Base-by-base conservation (phyloP, 2,113 vertebrate genomes). In the Petrocephalus zakoni region DNA sequence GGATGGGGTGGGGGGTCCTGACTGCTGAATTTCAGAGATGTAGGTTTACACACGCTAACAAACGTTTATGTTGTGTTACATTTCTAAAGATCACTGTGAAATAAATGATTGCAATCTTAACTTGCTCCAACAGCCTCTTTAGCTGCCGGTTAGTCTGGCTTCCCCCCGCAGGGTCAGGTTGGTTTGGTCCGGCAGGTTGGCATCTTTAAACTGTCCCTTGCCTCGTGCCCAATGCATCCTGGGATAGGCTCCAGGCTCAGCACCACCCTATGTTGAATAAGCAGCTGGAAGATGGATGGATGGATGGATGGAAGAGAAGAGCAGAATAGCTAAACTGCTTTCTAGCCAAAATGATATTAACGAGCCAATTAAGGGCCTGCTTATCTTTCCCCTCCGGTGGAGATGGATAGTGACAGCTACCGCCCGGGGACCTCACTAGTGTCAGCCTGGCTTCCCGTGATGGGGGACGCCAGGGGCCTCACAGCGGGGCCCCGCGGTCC, bases 391-490 rank as follows among this genome's bases (percentile, higher is more conserved):
- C 83, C 89, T 87, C 92, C 51, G 89, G 88, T 88, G 90, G 93
- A 93, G 94, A 94, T 92, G 90, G 90, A 88, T 92, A 93, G 91
- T 93, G 94, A 94, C 92, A 84, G 92, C 87, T 91, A 90, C 89
- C 93, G 90, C 90, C 93, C 42, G 49, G 94, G 93, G 94, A 94
- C 93, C 93, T 93, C 91, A 92, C 92, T 92, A 90, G 93, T 94
- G 94, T 94, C 94, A 95, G 93, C 87, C 21, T 91, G 61, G 42
- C 89, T 87, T 90, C 91, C 90, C 93, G 93, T 94, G 94, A 94
- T 92, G 93, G 92, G 19, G 90, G 10, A 55, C 5, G 52, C 52
- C 29, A 34, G 84, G 81, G 9, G 42, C 81, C 81, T 29, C 34
- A 2, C 13, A 25, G 25, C 84, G 11, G 84, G 84, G 84, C 84